Evolutionary conservation across 30 jellyfish, hydroid and myxozoan genomes (phyloP), one percentile per base, ranked within the genome.

Genomic region (Turritopsis dohrnii): DNA sequence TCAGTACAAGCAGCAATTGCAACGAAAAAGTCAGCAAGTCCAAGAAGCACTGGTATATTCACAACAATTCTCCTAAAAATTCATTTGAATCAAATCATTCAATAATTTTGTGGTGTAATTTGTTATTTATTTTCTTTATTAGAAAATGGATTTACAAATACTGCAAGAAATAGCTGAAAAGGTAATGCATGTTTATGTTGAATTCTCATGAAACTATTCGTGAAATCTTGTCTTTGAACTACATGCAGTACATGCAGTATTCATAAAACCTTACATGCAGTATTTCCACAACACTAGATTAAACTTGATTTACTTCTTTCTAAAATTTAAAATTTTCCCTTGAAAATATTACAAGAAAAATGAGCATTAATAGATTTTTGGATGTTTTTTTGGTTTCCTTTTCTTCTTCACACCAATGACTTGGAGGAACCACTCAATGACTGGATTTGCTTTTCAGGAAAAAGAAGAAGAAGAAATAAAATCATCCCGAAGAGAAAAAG

Each of bases 1-100:
- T 1, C 97, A 92, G 75, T 87, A 92, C 89, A 92, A 92, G 76
- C 91, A 95, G 17, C 97, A 92, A 84, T 88, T 92, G 8, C 80
- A 93, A 26, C 86, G 91, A 76, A 87, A 84, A 74, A 92, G 97
- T 88, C 83, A 79, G 54, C 92, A 84, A 76, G 94, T 92, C 21
- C 97, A 92, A 54, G 97, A 92, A 18, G 95, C 96, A 0, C 72
- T 92, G 85, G 97, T 85, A 82, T 7, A 66, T 17, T 69, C 22
- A 7, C 28, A 8, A 69, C 0, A 21, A 8, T 69, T 0, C 9
- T 69, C 73, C 19, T 18, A 18, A 60, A 60, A 60, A 60, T 18
- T 18, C 0, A 0, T 60, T 60, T 0, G 21, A 60, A 54, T 16
- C n/a, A 54, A 16, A 54, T 54, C n/a, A 16, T 54, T 54, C n/a